Percentiles rank a stretch among this genome's conserved stretches.
These are phyloP conservation scores for Candoia aspera DNA, from an alignment of 2,113 vertebrate genomes.

Conservation along the genomic window DNA sequence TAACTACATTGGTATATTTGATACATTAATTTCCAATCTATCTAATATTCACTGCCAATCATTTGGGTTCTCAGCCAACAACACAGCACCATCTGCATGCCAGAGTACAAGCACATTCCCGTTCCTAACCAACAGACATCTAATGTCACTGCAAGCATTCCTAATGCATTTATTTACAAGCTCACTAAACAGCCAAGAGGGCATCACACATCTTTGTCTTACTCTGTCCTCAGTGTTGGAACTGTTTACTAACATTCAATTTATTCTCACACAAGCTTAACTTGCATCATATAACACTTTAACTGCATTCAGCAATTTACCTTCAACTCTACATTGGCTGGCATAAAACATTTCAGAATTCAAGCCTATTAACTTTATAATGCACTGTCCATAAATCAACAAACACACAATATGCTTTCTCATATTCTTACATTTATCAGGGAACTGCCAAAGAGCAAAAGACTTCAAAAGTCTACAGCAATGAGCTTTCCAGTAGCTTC, in stretches of 20 bases:
- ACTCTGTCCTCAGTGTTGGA: background rate
- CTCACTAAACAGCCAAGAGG: background rate
- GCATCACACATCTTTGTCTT: background rate
- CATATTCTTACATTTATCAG: background rate
- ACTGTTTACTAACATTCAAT: background rate
- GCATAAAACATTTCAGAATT: background rate
- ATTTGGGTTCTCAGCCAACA: background rate
- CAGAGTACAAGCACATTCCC: background rate
- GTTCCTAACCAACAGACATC: background rate
- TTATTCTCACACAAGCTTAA: background rate
- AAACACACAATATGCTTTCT: background rate
- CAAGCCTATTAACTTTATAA: background rate
- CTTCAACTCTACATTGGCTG: background rate
- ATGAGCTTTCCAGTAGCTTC: background rate
- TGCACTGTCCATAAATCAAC: background rate
- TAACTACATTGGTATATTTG: background rate
- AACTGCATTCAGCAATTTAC: background rate
- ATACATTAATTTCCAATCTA: background rate
- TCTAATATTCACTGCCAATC: background rate
- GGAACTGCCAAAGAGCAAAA: background rate
- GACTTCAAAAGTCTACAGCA: background rate
- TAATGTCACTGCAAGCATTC: background rate
- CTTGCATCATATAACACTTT: background rate
- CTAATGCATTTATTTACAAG: background rate
- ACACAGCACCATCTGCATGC: background rate